Percentiles rank a stretch among this genome's conserved stretches.
Evolutionary conservation across 2,113 vertebrate genomes (phyloP).

Genomic region (Crotalus helleri): DNA sequence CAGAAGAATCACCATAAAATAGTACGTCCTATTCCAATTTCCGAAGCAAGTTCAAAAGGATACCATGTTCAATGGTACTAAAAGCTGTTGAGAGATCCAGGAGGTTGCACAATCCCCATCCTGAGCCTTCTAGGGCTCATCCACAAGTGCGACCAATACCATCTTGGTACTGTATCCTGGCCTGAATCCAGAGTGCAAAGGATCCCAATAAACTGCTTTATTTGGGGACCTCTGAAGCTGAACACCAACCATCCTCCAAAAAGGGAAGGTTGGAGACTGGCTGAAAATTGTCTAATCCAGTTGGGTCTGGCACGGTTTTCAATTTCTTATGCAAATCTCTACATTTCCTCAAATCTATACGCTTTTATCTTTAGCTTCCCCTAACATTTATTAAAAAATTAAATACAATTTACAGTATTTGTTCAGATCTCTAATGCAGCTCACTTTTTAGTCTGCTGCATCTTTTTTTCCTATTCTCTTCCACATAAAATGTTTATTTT

Average conservation of each 20-base stretch:
- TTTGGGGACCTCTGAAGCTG: neutral
- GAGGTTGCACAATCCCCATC: neutral
- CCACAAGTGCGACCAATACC: neutral
- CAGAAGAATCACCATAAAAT: neutral
- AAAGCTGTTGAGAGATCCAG: neutral
- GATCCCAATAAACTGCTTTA: neutral
- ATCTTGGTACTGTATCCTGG: neutral
- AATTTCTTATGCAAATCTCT: neutral
- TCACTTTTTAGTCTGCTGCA: neutral
- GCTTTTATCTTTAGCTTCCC: neutral
- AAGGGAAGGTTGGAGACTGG: neutral
- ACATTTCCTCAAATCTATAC: neutral
- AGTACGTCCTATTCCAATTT: neutral
- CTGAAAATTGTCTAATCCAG: neutral
- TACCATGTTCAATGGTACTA: neutral
- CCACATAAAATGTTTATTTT: neutral
- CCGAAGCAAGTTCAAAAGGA: neutral
- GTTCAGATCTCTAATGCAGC: neutral
- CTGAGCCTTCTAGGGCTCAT: neutral
- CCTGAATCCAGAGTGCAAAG: neutral
- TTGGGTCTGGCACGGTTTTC: neutral
- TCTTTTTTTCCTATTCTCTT: neutral
- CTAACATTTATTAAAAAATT: neutral
- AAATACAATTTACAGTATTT: neutral
- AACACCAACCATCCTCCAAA: neutral